Conservation (phyloP, 1,140 invertebrate species). For the Cotesia vestalis region DNA sequence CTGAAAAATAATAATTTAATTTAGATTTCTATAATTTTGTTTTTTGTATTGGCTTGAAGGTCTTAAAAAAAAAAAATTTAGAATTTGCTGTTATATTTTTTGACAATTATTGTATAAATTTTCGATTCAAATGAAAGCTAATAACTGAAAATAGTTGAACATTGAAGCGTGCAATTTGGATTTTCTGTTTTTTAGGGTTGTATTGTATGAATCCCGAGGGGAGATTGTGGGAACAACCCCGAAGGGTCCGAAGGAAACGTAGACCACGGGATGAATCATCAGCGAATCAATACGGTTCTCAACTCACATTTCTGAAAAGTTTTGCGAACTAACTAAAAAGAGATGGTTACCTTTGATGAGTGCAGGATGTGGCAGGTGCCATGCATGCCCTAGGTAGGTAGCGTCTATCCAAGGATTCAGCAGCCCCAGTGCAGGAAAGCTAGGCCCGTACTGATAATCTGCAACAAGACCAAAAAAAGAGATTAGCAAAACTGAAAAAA, state of each 20-base stretch:
- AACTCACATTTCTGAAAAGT: slow-evolving; percentile 18
- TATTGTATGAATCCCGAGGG: slow-evolving; percentile 35
- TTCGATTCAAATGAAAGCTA: too few species aligned
- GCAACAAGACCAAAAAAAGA: slow-evolving; percentile 47
- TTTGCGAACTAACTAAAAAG: neutral
- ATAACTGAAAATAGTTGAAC: too few species aligned
- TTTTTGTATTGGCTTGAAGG: too few species aligned
- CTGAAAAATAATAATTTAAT: slow-evolving; percentile 43
- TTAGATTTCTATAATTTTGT: too few species aligned
- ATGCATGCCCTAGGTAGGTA: slow-evolving; percentile 77
- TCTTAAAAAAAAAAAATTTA: too few species aligned
- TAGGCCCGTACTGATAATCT: slow-evolving; percentile 74
- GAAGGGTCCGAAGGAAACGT: slow-evolving; percentile 44
- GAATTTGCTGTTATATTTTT: too few species aligned
- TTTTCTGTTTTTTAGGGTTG: slow-evolving; percentile 3
- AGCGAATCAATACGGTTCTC: slow-evolving; percentile 56
- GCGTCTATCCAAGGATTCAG: slow-evolving; percentile 81
- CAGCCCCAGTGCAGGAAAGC: slow-evolving; percentile 70
- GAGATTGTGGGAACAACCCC: slow-evolving; percentile 47
- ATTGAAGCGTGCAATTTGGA: too few species aligned
- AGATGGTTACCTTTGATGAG: slow-evolving; percentile 70
- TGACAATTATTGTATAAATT: too few species aligned
- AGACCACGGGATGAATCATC: slow-evolving; percentile 62
- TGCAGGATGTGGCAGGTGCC: slow-evolving; percentile 74
- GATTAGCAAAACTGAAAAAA: too few species aligned